A percentile compares a stretch with the other conserved stretches of the same genome.
These are phyloP conservation scores for Myotis brandtii DNA, from an alignment of 2,113 vertebrate genomes.

Conservation along the genomic window DNA sequence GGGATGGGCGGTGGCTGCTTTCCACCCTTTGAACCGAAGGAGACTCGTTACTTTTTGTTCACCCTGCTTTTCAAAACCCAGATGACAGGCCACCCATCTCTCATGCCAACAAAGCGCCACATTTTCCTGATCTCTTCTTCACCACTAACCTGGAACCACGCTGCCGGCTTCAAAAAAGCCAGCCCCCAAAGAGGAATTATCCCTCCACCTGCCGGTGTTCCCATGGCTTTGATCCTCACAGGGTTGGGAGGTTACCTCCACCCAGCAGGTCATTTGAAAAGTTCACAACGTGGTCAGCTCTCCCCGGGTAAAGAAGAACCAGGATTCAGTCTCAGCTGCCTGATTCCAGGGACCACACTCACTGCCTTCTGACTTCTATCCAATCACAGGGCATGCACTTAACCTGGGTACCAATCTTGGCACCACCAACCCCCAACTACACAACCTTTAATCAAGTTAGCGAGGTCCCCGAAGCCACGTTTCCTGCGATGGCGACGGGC, in stretches of 20 bases:
- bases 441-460: not conserved
- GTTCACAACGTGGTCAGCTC: not conserved
- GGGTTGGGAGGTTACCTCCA: not conserved
- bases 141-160: not conserved
- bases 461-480: too few species aligned
- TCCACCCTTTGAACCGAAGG: not conserved
- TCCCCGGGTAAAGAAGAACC: not conserved
- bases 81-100: not conserved
- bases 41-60: not conserved
- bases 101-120: not conserved
- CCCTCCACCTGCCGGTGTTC: not conserved
- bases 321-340: not conserved
- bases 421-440: not conserved
- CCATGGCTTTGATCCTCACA: slow-evolving; percentile 14
- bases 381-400: accelerated
- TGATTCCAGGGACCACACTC: not conserved
- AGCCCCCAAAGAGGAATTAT: not conserved
- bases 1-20: not conserved
- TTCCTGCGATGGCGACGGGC: not conserved
- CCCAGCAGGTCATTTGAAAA: slow-evolving; percentile 3
- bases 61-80: not conserved
- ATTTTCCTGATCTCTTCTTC: not conserved
- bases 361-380: too few species aligned
- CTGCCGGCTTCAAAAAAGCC: not conserved
- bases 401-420: not conserved